Evolutionary conservation across 30 jellyfish, hydroid and myxozoan genomes (phyloP), one percentile per base, ranked within the genome.

Genomic region (Rhopilema esculentum): DNA sequence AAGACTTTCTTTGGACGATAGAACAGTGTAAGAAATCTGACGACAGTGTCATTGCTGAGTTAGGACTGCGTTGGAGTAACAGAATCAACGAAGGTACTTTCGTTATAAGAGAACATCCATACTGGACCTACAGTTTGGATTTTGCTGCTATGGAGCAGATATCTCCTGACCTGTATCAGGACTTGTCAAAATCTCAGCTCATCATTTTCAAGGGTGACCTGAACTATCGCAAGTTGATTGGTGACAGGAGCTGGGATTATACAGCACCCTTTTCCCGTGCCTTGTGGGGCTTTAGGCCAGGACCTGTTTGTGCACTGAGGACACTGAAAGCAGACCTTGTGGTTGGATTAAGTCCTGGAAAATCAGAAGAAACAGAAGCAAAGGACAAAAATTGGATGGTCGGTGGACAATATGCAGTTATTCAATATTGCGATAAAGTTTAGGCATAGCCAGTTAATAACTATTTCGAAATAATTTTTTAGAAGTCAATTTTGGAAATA

Each of bases 121-220:
- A 73, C 72, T 95, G 99, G 99, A 91, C 98, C n/a, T 87, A 75
- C 71, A 80, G 96, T 24, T 50, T 72, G 69, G 98, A 91, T 67
- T 95, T 20, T 83, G 97, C 98, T 1, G 93, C 84, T 19, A 91
- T 95, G 97, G 88, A 77, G 24, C 22, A 85, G 49, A 49, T 61
- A 29, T 71, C 89, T 1, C 97, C 98, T 20, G 96, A 87, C 27
- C 90, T 95, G 32, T 95, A 95, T 79, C 66, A 57, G 50, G 85
- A 80, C 62, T 72, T 95, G 72, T 69, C 96, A 21, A 69, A 76
- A 28, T 91, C 98, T 9, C 85, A 91, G 72, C 89, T 95, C 1
- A 50, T 91, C 82, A 65, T 95, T 32, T 95, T 95, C 88, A 95
- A 95, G 88, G 99, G 99, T 12, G 99, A 95, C 75, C 88, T 95